Evolutionary conservation across 2,888 invertebrate species (phyloP).

Genomic region (Arrhopalites spinosus): DNA sequence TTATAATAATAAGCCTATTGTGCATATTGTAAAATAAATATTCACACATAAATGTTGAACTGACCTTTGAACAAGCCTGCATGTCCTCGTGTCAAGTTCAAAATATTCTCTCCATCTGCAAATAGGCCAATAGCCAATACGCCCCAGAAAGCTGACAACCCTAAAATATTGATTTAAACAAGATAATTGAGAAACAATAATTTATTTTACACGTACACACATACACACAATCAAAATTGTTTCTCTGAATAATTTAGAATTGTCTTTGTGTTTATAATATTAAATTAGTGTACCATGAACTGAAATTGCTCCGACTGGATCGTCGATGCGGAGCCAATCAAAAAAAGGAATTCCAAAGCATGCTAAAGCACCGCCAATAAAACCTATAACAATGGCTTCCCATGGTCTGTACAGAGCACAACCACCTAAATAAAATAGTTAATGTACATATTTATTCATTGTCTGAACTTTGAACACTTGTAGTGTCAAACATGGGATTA

Average conservation of each 20-base stretch:
- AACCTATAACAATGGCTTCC: constrained; percentile 83
- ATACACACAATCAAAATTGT: not conserved
- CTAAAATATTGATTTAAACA: constrained; percentile 52
- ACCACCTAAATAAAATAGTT: constrained; percentile 68
- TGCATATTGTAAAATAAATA: not conserved
- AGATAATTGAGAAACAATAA: not conserved
- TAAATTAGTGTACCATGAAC: constrained; percentile 75
- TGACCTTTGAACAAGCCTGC: constrained; percentile 62
- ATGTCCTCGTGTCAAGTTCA: constrained; percentile 72
- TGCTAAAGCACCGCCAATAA: constrained; percentile 75
- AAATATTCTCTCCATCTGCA: constrained; percentile 80
- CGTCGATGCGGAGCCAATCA: constrained; percentile 79
- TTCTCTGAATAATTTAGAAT: not conserved
- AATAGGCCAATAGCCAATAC: constrained; percentile 86
- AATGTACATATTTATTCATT: not conserved
- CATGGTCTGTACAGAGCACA: constrained; percentile 84
- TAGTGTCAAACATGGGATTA: too few species aligned
- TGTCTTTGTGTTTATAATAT: not conserved
- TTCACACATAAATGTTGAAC: too few species aligned
- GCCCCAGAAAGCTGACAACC: constrained; percentile 67
- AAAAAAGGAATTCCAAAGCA: constrained; percentile 75
- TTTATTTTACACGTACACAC: not conserved
- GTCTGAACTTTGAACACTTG: too few species aligned
- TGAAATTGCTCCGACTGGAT: constrained; percentile 88
- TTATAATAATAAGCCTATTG: not conserved